A percentile compares a stretch with the other conserved stretches of the same genome.
These are phyloP conservation scores for Petrolisthes manimaculis DNA, from an alignment of 2,888 invertebrate genomes.

Conservation along the genomic window DNA sequence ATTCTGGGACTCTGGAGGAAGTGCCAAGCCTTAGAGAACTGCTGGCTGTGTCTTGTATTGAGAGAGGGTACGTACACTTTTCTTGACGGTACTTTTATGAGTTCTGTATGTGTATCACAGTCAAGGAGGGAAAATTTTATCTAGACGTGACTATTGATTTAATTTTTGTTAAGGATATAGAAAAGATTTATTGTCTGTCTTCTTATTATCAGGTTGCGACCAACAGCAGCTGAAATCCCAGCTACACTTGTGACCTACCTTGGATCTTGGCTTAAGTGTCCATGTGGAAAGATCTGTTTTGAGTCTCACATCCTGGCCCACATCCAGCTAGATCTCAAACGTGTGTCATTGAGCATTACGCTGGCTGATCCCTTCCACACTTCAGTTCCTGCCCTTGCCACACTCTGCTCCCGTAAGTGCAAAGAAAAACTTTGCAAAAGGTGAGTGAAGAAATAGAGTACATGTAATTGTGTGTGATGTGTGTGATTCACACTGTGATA, in stretches of 20 bases:
- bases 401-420: slow-evolving; percentile 39
- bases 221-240: slow-evolving; percentile 76
- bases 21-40: slow-evolving; percentile 37
- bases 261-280: slow-evolving; percentile 76
- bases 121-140: too few species aligned
- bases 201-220: slow-evolving; percentile 71
- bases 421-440: slow-evolving; percentile 25
- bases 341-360: slow-evolving; percentile 14
- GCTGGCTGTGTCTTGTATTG: slow-evolving; percentile 19
- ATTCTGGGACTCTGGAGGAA: neutral
- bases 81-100: too few species aligned
- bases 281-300: slow-evolving; percentile 75
- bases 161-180: too few species aligned
- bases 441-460: neutral
- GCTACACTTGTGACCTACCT: slow-evolving; percentile 75
- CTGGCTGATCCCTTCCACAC: slow-evolving; percentile 14
- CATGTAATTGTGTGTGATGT: neutral
- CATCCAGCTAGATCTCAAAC: slow-evolving; percentile 30
- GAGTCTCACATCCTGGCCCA: slow-evolving; percentile 59
- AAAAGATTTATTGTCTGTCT: too few species aligned
- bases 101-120: too few species aligned
- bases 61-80: slow-evolving; percentile 22
- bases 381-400: slow-evolving; percentile 34
- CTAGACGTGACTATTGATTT: too few species aligned
- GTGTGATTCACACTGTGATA: neutral